These are phyloP conservation scores for Oncorhynchus nerka DNA, from an alignment of 2,113 vertebrate species.

Conservation along the genomic window DNA sequence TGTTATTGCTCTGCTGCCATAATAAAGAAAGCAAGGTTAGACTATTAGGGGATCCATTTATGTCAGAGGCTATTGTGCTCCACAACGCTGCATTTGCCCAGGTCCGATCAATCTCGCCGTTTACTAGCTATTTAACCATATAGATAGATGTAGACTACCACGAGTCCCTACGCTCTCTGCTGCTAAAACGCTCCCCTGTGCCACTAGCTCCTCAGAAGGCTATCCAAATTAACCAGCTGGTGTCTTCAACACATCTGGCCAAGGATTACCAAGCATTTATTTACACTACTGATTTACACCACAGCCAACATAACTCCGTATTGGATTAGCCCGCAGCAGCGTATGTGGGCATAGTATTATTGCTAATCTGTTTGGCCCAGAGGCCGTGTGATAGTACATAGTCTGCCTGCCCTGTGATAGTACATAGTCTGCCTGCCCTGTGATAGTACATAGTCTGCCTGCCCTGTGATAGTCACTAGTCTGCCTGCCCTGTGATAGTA, in stretches of 20 bases:
- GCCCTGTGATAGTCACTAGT: too few species aligned
- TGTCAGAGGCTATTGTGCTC: background rate
- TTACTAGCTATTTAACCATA: constrained; percentile 2
- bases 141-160: background rate
- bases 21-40: background rate
- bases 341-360: background rate
- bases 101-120: background rate
- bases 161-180: constrained; percentile 6
- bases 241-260: constrained; percentile 4
- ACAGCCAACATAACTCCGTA: background rate
- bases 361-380: background rate
- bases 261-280: constrained; percentile 9
- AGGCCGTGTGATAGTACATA: background rate
- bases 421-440: too few species aligned
- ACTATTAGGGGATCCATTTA: background rate
- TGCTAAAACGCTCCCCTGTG: constrained; percentile 7
- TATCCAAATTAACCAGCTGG: constrained; percentile 15
- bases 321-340: too few species aligned
- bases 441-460: too few species aligned
- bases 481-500: too few species aligned
- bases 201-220: background rate
- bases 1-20: background rate
- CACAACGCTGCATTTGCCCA: constrained; percentile 7
- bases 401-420: too few species aligned
- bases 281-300: constrained; percentile 2